Conservation (phyloP, 2,888 invertebrate genomes). For the Platycnemis pennipes region DNA sequence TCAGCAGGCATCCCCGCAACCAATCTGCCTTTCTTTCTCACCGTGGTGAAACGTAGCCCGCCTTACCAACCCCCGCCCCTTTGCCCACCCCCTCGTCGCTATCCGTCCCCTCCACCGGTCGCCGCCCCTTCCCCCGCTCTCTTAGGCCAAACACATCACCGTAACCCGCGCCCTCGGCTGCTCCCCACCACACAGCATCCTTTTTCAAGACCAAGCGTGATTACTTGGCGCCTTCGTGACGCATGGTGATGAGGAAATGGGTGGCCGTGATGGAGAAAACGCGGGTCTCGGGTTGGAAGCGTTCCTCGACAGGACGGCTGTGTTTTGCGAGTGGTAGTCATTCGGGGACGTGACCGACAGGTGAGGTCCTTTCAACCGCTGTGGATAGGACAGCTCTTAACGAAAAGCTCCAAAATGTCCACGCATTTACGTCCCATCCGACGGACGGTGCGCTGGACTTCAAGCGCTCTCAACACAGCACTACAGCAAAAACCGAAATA, state of each 20-base stretch:
- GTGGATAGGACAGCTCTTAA: no score
- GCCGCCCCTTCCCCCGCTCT: not conserved
- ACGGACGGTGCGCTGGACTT: no score
- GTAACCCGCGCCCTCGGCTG: not conserved
- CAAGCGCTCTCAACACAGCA: no score
- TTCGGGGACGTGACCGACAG: no score
- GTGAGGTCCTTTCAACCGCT: no score
- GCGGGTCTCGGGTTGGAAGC: not conserved
- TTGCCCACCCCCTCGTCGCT: not conserved
- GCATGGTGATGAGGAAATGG: slow-evolving; percentile 12
- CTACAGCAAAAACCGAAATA: no score
- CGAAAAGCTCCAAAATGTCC: no score
- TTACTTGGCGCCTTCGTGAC: slow-evolving; percentile 42
- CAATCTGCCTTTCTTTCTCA: not conserved
- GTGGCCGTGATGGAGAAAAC: not conserved
- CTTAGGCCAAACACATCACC: not conserved
- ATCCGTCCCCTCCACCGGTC: not conserved
- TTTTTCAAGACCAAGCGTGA: slow-evolving; percentile 23
- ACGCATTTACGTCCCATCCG: no score
- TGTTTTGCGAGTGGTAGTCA: no score
- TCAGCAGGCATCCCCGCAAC: not conserved
- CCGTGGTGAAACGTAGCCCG: not conserved
- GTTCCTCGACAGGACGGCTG: no score
- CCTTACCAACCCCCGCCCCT: not conserved
- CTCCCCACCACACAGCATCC: not conserved